Evolutionary conservation across 2,888 invertebrate genomes (phyloP).

Genomic region (Nomada fabriciana): DNA sequence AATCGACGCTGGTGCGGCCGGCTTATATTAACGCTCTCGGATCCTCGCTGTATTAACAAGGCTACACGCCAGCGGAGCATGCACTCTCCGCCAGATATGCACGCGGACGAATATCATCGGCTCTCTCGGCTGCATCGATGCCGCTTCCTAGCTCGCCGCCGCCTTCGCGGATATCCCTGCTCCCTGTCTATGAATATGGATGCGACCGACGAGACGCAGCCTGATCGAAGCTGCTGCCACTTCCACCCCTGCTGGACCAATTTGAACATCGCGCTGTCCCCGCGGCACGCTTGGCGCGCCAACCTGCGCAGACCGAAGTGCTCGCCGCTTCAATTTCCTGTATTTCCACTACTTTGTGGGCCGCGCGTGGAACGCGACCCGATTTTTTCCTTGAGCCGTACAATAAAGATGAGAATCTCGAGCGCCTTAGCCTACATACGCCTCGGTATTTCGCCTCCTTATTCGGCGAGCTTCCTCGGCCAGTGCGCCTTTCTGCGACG

Average conservation of each 20-base stretch:
- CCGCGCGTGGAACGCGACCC: not conserved
- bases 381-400: not conserved
- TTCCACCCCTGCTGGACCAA: not conserved
- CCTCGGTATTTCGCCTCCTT: not conserved
- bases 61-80: not conserved
- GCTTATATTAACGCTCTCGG: constrained; percentile 39
- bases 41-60: constrained; percentile 35
- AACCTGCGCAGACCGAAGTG: not conserved
- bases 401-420: not conserved
- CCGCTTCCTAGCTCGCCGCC: not conserved
- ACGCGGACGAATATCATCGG: constrained; percentile 33
- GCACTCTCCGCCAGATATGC: constrained; percentile 28
- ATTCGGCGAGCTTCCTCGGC: constrained; percentile 19
- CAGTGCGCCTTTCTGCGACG: not conserved
- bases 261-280: not conserved
- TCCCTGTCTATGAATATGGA: constrained; percentile 44
- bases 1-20: constrained; percentile 33
- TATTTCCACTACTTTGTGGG: too few species aligned
- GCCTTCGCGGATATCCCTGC: constrained; percentile 9
- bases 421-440: not conserved
- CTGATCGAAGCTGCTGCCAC: constrained; percentile 15
- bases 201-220: not conserved
- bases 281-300: not conserved
- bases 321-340: not conserved
- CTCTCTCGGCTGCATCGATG: constrained; percentile 10